Percentiles rank a stretch among this genome's conserved stretches.
These are phyloP conservation scores for Elanoides forficatus DNA, from an alignment of 2,113 vertebrate genomes.

Conservation along the genomic window DNA sequence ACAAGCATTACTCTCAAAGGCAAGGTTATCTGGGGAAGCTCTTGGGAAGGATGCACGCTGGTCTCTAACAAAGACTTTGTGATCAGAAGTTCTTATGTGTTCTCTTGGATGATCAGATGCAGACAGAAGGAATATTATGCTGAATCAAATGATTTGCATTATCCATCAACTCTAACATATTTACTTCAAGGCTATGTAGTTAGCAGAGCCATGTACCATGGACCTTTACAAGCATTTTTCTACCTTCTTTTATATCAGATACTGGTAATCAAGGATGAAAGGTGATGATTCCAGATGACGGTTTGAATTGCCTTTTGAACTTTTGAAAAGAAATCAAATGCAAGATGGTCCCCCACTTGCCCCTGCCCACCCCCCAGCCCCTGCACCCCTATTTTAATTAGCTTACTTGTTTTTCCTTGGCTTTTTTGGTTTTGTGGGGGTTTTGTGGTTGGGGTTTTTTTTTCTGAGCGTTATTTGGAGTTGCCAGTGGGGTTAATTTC, in stretches of 20 bases:
- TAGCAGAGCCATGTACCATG: not conserved
- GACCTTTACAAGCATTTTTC: not conserved
- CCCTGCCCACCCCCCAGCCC: not conserved
- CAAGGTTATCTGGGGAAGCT: not conserved
- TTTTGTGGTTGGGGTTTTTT: not conserved
- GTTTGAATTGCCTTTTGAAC: conserved; percentile 5
- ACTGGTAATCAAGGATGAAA: not conserved
- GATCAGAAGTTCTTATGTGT: not conserved
- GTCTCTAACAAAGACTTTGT: not conserved
- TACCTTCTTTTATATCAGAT: not conserved
- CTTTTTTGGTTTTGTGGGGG: not conserved
- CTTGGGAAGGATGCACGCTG: not conserved
- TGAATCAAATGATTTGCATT: accelerated
- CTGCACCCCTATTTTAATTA: not conserved
- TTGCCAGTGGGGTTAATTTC: conserved; percentile 70
- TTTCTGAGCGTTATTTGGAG: not conserved
- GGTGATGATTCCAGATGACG: not conserved
- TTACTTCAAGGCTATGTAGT: not conserved
- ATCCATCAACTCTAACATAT: not conserved
- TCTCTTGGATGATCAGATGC: not conserved
- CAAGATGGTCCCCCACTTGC: not conserved
- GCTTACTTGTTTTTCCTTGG: not conserved
- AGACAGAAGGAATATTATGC: not conserved
- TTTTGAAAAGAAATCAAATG: not conserved
- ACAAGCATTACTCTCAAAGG: not conserved